Conservation (phyloP, 2,888 invertebrate species). For the Synergus japonicus region DNA sequence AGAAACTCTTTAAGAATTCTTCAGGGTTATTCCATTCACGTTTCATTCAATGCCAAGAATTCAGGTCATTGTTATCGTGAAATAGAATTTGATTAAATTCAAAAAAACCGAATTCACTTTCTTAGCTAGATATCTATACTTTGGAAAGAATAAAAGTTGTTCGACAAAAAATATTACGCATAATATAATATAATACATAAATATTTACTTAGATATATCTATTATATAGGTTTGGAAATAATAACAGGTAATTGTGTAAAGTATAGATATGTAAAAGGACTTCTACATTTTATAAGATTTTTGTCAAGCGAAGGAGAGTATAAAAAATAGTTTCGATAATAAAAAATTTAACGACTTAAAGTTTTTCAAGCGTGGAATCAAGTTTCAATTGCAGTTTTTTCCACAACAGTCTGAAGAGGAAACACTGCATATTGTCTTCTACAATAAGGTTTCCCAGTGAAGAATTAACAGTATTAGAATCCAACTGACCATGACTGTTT, state of each 20-base stretch:
- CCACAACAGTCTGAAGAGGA: conserved; percentile 16
- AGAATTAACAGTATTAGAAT: conserved; percentile 60
- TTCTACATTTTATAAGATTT: neutral
- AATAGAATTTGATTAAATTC: conserved; percentile 35
- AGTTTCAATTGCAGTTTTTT: conserved; percentile 1
- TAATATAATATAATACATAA: no score
- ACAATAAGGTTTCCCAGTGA: conserved; percentile 64
- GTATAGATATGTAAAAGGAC: neutral
- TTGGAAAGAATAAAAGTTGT: neutral
- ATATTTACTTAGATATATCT: no score
- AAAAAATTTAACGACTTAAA: neutral
- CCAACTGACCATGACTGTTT: conserved; percentile 66
- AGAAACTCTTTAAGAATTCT: conserved; percentile 37
- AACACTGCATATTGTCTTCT: conserved; percentile 41
- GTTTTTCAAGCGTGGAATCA: neutral
- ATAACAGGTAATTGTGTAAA: no score
- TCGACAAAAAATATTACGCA: neutral
- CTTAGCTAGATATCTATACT: neutral
- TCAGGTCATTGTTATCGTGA: conserved; percentile 57
- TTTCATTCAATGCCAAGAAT: conserved; percentile 56
- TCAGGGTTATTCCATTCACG: conserved; percentile 52
- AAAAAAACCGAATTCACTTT: conserved; percentile 15
- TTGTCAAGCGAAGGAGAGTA: neutral
- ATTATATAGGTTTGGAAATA: no score
- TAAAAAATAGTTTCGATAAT: neutral